Base-by-base conservation (phyloP, 2,113 vertebrate genomes). In the Scalopus aquaticus region DNA sequence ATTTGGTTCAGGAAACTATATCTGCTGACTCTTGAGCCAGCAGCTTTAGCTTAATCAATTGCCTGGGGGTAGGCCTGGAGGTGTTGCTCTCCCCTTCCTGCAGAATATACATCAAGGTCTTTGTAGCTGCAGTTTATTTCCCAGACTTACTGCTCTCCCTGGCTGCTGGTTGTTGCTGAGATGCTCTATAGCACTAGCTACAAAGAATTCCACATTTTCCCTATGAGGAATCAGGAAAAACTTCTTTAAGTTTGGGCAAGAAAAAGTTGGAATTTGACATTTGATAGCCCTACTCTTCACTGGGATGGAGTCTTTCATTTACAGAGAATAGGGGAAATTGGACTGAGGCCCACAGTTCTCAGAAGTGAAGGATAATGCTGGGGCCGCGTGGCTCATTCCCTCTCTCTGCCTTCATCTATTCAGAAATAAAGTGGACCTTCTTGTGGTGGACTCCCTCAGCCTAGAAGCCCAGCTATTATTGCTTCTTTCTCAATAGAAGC, bases 401-500 rank as follows among this genome's bases (percentile, higher is more conserved):
- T 80, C 35, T 12, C 17, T 6, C 56, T 1, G 0, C 60, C 19
- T 69, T 64, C 49, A 4, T 24, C 13, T 24, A 26, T 24, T 30
- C n/a, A 67, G 42, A 90, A 79, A 65, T 6, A 20, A n/a, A 95
- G 60, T 28, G 12, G 32, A 69, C 70, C 37, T 54, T 81, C 62
- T 58, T 56, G 22, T 88, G 32, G 17, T 42, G 3, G n/a, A 24
- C 37, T 62, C 0, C 24, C 54, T 85, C 8, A 9, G 15, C 8
- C 7, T 32, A 58, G 46, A 20, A 70, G 42, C 28, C 42, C 46
- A 8, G 24, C 30, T 64, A 20, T 86, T 73, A 73, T 8, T 67
- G 35, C 58, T 88, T 82, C 22, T 78, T 65, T 79, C 86, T 73
- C 58, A 92, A 86, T 44, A 95, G 77, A 85, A 95, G 73, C 30